Base-by-base conservation (phyloP, 2,797 vertebrate species). In the Hozukius guyotensis region DNA sequence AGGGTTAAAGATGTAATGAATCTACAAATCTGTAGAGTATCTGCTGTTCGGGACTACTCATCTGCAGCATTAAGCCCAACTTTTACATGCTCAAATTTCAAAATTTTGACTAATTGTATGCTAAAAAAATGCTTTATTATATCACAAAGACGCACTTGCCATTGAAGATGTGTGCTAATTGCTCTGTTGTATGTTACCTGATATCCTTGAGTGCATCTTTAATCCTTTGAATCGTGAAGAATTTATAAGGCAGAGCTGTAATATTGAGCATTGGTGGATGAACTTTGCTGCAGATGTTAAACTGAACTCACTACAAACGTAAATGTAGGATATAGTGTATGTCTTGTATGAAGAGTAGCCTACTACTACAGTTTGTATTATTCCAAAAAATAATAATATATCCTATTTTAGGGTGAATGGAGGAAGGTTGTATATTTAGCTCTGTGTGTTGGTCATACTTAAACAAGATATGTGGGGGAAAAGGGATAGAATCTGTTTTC, bases 391-490 rank as follows among this genome's bases (percentile, higher is more conserved):
- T 49, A 24, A 49, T 49, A 27, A 55, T 68, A 70, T 75, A 62
- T 85, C 53, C 38, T 86, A 61, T 79, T 76, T 80, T 72, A 68
- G 69, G 72, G n/a, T 75, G 42, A 71, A 29, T n/a, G 22, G 27
- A 82, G 27, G 12, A 63, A 46, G 27, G 38, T 52, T 82, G 61
- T 84, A 59, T 72, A 42, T 81, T 82, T 83, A 72, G 31, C 22
- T 71, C 3, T 32, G 46, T 76, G 34, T 63, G 27, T 79, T 64
- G 16, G 27, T 70, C n/a, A 22, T 29, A 69, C 18, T 16, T 67
- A 18, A 52, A 59, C 2, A n/a, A 25, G 9, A 36, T 11, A 38
- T 60, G 20, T 63, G 22, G 9, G 38, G 11, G 2, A 8, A 49
- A 22, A 10, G 20, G 38, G 31, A 71, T 22, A 74, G 3, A 20